Base-by-base conservation (phyloP, 2,888 invertebrate genomes). In the Strigamia crassipes region DNA sequence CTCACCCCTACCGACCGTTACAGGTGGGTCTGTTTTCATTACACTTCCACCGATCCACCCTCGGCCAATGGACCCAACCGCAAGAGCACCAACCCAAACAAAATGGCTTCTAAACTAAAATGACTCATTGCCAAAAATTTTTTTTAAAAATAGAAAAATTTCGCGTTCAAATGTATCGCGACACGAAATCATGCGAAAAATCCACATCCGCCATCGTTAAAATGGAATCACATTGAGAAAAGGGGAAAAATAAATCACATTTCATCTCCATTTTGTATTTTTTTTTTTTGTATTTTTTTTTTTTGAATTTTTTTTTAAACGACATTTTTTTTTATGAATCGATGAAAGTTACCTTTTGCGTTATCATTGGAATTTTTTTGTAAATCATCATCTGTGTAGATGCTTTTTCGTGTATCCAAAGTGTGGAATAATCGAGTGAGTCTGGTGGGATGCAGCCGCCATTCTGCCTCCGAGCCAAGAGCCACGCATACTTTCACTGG, bases 401-500 rank as follows among this genome's bases (percentile, higher is more conserved):
- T 56, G n/a, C n/a, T 56, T n/a, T 56, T 15, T 18, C 15, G 56
- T 56, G 18, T n/a, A 56, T 56, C 56, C 56, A 56, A 56, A 56
- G 56, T 56, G 13, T 46, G 13, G 46, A 46, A n/a, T 46, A n/a
- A 46, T 56, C 56, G 56, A 56, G 56, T 9, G 18, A 56, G 42
- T 18, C 42, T 79, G 79, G 79, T 79, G 79, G 79, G 79, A 27
- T 42, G 42, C 56, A 56, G 79, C 79, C 79, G 79, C 79, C 79
- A 79, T 79, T 34, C 79, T 79, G 79, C 79, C 42, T 42, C 79
- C 42, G 15, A 42, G 41, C 79, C 38, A 27, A 79, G 56, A 56
- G 56, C 79, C 79, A 79, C 42, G 79, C 79, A 79, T 79, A 79
- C 79, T 79, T 79, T 79, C 79, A 79, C 79, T 79, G 41, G 79